Evolutionary conservation across 2,113 vertebrate species (phyloP).

Genomic region (Tachuris rubrigastra): DNA sequence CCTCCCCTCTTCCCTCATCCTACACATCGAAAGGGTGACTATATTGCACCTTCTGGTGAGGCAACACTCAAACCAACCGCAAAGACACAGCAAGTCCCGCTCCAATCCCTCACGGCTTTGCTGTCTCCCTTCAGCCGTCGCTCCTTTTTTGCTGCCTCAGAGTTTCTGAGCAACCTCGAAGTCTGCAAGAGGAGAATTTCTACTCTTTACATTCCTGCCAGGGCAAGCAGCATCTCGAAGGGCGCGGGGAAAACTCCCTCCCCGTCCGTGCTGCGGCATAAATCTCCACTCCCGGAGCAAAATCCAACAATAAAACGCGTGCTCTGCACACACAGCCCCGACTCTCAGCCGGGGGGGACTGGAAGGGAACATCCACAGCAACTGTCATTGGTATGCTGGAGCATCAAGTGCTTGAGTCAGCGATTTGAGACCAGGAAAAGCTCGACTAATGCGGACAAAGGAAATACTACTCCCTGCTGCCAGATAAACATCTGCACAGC

Average conservation of each 20-base stretch:
- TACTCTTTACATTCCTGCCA: background rate
- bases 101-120: background rate
- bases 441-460: background rate
- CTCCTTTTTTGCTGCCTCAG: background rate
- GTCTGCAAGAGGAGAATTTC: background rate
- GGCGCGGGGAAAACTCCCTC: background rate
- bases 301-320: background rate
- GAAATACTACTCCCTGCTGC: background rate
- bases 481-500: conserved; percentile 42
- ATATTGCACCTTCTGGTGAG: background rate
- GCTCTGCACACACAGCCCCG: background rate
- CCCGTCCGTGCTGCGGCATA: background rate
- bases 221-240: background rate
- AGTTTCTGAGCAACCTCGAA: background rate
- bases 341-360: background rate
- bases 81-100: background rate
- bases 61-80: background rate
- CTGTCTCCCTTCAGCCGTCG: background rate
- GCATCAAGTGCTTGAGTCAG: background rate
- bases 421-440: background rate
- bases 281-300: background rate
- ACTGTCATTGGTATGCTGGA: background rate
- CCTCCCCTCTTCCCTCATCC: background rate
- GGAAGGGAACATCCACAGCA: background rate
- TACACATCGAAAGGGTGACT: background rate